Evolutionary conservation across 1,140 invertebrate genomes (phyloP), one percentile per base, ranked within the genome.

Genomic region (Aphaenogaster ashmeadi): DNA sequence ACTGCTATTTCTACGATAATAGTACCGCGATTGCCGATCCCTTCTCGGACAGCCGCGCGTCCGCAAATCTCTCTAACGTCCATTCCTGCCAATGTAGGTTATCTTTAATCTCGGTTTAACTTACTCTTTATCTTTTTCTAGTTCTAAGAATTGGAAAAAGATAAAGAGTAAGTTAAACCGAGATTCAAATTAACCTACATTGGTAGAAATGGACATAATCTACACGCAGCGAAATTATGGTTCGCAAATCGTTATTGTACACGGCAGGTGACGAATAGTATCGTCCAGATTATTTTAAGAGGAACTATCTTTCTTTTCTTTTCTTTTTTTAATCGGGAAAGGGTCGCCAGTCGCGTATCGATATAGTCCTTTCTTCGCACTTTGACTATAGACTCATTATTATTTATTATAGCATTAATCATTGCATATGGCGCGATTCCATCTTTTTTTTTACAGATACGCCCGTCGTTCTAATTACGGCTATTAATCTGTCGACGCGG

Each of bases 371-470:
- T 62, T 41, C 79, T 88, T 90, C 75, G 86, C 81, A 78, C 86
- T 92, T 27, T 92, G 87, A 89, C 78, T 88, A 84, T 85, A 88
- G 87, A 89, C 84, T 90, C 89, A 85, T 90, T 86, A 87, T 89
- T 92, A 88, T 93, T 94, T 93, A 94, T 94, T 94, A 21, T 94
- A 94, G 88, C 86, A 90, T 89, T 91, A 92, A 75, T 88, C 77
- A 79, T 87, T 87, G 13, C 77, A 83, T 67, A 69, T 56, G 36
- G 75, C 13, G 47, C 64, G 60, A 85, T 62, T 77, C 21, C 69
- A 62, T 87, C 50, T 74, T 66, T 88, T 66, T 72, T 66, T 62
- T 66, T 74, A 79, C 71, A 62, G n/a, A 58, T 84, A 66, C 74
- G 83, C 74, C 21, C 83, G 62, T 90, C 84, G 79, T 79, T 88